phyloP scores from a whole-genome alignment of 2,113 vertebrate genomes.

The Stegostoma tigrinum region DNA sequence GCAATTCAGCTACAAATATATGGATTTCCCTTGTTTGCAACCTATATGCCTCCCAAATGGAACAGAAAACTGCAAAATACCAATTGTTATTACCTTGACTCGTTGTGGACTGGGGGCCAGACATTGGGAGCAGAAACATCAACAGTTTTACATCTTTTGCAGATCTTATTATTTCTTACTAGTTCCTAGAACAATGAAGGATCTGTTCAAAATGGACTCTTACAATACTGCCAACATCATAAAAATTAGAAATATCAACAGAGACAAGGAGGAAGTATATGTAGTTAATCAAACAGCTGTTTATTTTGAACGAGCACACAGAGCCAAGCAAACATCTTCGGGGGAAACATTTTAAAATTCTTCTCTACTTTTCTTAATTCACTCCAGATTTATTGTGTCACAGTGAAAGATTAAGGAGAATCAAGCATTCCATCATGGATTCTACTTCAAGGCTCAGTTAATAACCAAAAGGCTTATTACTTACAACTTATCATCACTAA shows the following conservation, averaged over 20 bases:
- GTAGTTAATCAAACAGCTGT: background rate
- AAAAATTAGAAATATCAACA: conserved; percentile 9
- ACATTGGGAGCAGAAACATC: background rate
- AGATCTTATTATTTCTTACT: too few species aligned
- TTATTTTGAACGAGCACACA: background rate
- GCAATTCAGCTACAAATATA: background rate
- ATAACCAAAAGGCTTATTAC: conserved; percentile 32
- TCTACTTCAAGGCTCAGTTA: background rate
- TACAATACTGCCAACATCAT: background rate
- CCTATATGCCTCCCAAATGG: background rate
- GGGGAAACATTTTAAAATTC: background rate
- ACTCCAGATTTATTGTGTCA: conserved; percentile 12
- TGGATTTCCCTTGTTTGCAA: background rate
- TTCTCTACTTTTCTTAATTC: conserved; percentile 12
- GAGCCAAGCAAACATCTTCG: background rate
- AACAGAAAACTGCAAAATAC: background rate
- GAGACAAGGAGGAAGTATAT: background rate
- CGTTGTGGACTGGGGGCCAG: background rate
- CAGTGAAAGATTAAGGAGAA: conserved; percentile 24
- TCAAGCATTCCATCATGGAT: conserved; percentile 22
- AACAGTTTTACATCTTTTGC: background rate
- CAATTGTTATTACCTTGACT: background rate
- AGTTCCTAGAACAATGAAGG: background rate
- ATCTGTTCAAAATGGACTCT: background rate
- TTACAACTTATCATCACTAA: conserved; percentile 18